Evolutionary conservation across 2,113 vertebrate species (phyloP), one percentile per base, ranked within the genome.

Genomic region (Grantiella picta): DNA sequence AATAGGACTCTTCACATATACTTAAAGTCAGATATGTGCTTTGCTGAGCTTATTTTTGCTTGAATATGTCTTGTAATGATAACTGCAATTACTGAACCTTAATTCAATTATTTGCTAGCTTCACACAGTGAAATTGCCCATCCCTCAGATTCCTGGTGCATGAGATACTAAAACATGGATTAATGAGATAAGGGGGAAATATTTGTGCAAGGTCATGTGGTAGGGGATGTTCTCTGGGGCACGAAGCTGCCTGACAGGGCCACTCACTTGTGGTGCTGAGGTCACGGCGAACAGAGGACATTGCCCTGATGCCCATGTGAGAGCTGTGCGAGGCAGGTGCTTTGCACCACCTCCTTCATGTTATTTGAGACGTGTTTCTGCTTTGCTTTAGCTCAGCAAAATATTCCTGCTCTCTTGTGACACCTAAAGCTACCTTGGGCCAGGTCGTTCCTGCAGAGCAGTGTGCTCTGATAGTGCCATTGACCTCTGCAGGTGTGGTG

Each of bases 21-120:
- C 84, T 91, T 91, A 82, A 66, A 91, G 90, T 93, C 88, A 77
- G 84, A 94, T 66, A 50, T 11, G 31, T 86, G 76, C 78, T 96
- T 90, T 83, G 71, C 94, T 77, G 92, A 89, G 94, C 81, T 92
- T 92, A 95, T 79, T 95, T 94, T 86, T 94, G 44, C 91, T 86
- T 65, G 61, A 92, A 78, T 90, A 77, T 89, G 79, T 86, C 92
- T 96, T 59, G 68, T 78, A 90, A 82, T 35, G 79, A 90, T 95
- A 95, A 90, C 79, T 53, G 79, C 85, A 95, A 94, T 96, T 92
- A 88, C 85, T 94, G 92, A 97, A 85, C 71, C 93, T 89, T 94
- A 95, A 96, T 97, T 96, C 82, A 96, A 92, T 96, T 96, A 94
- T 86, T 91, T 90, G 38, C 90, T 86, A 88, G 64, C 71, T 86